Evolutionary conservation across 1,140 invertebrate genomes (phyloP), one percentile per base, ranked within the genome.

Genomic region (Orius insidiosus): DNA sequence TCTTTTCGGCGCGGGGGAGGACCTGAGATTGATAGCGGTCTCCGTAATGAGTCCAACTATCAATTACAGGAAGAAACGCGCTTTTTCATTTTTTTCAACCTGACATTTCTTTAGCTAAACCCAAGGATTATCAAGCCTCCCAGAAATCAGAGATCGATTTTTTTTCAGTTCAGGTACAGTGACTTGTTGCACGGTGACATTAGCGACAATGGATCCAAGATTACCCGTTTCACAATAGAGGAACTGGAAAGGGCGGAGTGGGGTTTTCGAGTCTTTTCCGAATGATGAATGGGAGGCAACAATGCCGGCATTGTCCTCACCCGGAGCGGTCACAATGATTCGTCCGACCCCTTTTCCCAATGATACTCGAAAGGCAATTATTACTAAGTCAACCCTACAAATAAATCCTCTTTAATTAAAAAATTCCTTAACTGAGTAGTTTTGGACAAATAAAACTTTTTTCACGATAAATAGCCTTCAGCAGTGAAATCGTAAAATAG

Each of bases 181-280:
- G n/a, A 36, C 35, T 36, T 36, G 35, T 36, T 36, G 35, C 35
- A 11, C 35, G 35, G 35, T n/a, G 35, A 36, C n/a, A 36, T n/a
- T 36, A 15, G 35, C 14, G 35, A 36, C 35, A 36, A 36, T 36
- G 35, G n/a, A 15, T n/a, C 35, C n/a, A 15, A 36, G 35, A 36
- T 36, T 36, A 36, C 35, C 35, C 35, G 35, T n/a, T 36, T 15
- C 35, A n/a, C n/a, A 36, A n/a, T 11, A 36, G n/a, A 3, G 35
- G 35, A 36, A 7, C 24, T 3, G 7, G 7, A 24, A 7, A 7
- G 24, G 24, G 7, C 3, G 24, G 7, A 7, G 24, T 24, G 24
- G 24, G 24, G 24, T 24, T 3, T 24, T 24, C 24, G 35, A 36
- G 35, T 15, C 35, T 36, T 15, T 15, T 36, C 14, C 35, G 35